Conservation (phyloP, 2,113 vertebrate species). For the Vombatus ursinus region DNA sequence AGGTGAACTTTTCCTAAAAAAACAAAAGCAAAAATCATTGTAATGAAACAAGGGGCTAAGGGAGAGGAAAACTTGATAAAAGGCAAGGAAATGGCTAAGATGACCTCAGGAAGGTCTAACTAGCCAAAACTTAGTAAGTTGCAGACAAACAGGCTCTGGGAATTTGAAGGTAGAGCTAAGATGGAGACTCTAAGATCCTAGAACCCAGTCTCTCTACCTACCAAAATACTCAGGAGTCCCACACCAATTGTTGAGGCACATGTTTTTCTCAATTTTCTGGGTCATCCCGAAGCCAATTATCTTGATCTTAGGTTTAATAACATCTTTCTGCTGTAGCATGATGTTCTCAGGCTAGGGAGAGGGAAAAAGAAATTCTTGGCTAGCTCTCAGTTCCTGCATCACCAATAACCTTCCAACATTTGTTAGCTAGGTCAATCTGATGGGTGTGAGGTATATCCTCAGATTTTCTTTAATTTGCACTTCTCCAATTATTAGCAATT, state of each 20-base stretch:
- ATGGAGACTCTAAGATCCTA: neutral
- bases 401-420: neutral
- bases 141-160: neutral
- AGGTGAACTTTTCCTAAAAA: neutral
- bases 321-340: slow-evolving; percentile 84
- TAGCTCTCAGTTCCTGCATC: neutral
- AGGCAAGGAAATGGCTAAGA: neutral
- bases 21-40: neutral
- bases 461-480: no score
- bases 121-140: slow-evolving; percentile 14
- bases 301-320: slow-evolving; percentile 82
- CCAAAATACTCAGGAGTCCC: slow-evolving; percentile 82
- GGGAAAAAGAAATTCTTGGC: neutral
- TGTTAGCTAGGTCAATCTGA: neutral
- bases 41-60: neutral
- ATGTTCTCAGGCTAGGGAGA: slow-evolving; percentile 86
- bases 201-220: slow-evolving; percentile 62
- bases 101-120: neutral
- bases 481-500: no score
- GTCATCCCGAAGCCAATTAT: slow-evolving; percentile 88
- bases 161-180: neutral
- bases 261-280: slow-evolving; percentile 70
- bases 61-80: neutral
- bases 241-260: slow-evolving; percentile 80
- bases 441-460: neutral